Evolutionary conservation across 2,888 invertebrate species (phyloP), one percentile per base, ranked within the genome.

Genomic region (Petrolisthes manimaculis): DNA sequence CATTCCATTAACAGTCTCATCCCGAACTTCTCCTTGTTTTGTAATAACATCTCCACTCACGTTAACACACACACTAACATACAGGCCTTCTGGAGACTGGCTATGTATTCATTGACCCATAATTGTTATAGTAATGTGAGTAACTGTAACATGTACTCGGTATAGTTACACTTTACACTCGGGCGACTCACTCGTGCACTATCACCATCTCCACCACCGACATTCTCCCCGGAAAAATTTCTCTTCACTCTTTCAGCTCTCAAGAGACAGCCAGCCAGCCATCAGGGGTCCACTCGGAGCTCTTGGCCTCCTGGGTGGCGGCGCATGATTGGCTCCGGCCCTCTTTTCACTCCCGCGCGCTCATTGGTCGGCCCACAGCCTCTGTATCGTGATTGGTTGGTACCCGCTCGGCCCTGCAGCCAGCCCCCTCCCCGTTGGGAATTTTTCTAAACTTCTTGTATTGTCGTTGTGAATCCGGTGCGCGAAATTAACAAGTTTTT

Each of bases 401-500:
- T 18, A 5, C 71, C 9, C 71, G 71, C 71, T 8, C 71, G 71
- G 18, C 71, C 71, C 21, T 12, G 6, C 71, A 71, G 71, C 6
- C 71, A 71, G 71, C 71, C 71, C 71, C 71, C 71, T 71, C 71
- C 71, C 71, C 71, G 6, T 71, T n/a, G 18, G 71, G 12, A 71
- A n/a, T 71, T 71, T 71, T 71, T n/a, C 71, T 6, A n/a, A 61
- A 9, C 18, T n/a, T 61, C 61, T n/a, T 14, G 18, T n/a, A 71
- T 71, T 71, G 71, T 71, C 6, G 71, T 71, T 71, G 71, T 71
- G 18, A 71, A 71, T n/a, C 71, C n/a, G 21, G 71, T 21, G 71
- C 71, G 71, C 18, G 71, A 71, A 71, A 71, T 71, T 71, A n/a
- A n/a, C 71, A 6, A 71, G 71, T 71, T 71, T 71, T 71, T 71